A percentile compares a stretch with the other conserved stretches of the same genome.
phyloP scores from a whole-genome alignment of 2,888 invertebrate species.

The Limulus polyphemus region DNA sequence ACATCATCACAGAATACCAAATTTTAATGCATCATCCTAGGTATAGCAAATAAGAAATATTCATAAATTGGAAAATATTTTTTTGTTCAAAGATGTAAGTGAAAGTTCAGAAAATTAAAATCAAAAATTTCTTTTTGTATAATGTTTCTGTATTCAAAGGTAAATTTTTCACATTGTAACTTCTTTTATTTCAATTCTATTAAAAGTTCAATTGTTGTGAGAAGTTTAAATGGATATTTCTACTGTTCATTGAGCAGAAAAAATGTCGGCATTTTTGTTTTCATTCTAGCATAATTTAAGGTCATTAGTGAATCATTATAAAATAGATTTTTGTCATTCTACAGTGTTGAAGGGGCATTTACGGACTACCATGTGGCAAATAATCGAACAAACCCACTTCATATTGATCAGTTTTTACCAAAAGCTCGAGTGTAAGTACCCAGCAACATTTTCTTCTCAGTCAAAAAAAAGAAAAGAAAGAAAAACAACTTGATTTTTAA shows the following conservation, averaged over 20 bases:
- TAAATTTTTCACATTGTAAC: background rate
- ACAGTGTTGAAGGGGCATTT: conserved; percentile 22
- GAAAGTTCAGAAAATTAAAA: background rate
- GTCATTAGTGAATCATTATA: background rate
- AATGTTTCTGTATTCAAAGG: background rate
- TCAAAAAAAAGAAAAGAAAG: background rate
- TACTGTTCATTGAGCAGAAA: too few relatives aligned
- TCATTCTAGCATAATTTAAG: too few relatives aligned
- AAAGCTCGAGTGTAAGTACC: conserved; percentile 20
- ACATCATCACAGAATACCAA: conserved; percentile 20
- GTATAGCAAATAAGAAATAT: conserved; percentile 5
- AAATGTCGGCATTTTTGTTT: too few relatives aligned
- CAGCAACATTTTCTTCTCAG: background rate
- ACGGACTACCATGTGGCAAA: conserved; percentile 18
- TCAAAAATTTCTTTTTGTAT: background rate
- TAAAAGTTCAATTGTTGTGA: too few relatives aligned
- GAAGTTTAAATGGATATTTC: too few relatives aligned
- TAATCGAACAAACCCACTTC: conserved; percentile 19
- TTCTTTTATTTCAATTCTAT: too few relatives aligned
- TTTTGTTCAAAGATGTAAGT: background rate
- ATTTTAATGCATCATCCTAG: conserved; percentile 22
- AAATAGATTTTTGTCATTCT: background rate
- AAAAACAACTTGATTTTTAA: background rate
- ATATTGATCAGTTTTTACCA: conserved; percentile 22
- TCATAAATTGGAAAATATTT: background rate